Percentiles rank a stretch among this genome's conserved stretches.
phyloP scores from a whole-genome alignment of 2,113 vertebrate genomes.

The Chionomys nivalis region DNA sequence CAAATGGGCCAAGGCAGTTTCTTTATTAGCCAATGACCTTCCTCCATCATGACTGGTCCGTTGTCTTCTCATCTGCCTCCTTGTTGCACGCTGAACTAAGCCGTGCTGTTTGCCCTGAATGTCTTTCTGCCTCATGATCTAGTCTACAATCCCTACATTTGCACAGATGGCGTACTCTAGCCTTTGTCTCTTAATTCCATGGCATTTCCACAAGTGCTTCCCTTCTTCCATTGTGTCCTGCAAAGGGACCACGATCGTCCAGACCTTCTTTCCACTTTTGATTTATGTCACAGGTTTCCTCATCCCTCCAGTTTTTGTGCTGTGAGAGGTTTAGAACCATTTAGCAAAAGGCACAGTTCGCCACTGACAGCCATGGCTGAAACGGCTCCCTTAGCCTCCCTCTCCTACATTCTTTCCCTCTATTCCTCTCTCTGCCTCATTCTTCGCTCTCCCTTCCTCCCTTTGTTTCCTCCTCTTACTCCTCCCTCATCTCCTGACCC shows the following conservation, averaged over 20 bases:
- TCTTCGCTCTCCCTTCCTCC: too few relatives aligned
- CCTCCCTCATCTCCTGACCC: too few relatives aligned
- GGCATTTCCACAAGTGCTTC: not conserved
- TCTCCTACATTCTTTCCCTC: not conserved
- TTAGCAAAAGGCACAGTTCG: not conserved
- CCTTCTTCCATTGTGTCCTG: not conserved
- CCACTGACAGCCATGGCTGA: not conserved
- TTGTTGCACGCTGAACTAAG: not conserved
- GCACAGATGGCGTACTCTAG: not conserved
- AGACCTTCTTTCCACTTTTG: not conserved
- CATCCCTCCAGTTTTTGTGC: not conserved
- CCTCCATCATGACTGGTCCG: not conserved
- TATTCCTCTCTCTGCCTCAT: rapidly evolving
- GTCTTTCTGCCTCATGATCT: not conserved
- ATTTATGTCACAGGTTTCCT: not conserved
- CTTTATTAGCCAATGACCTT: too few relatives aligned
- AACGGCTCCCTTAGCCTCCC: not conserved
- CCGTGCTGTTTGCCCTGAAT: not conserved
- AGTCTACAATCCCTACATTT: not conserved
- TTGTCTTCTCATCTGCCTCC: not conserved
- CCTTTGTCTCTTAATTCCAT: not conserved
- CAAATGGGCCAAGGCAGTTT: too few relatives aligned
- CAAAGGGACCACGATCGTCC: not conserved
- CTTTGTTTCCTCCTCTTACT: rapidly evolving
- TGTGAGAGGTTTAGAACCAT: not conserved